Evolutionary conservation across 2,888 invertebrate genomes (phyloP).

Genomic region (Agrochola lychnidis): DNA sequence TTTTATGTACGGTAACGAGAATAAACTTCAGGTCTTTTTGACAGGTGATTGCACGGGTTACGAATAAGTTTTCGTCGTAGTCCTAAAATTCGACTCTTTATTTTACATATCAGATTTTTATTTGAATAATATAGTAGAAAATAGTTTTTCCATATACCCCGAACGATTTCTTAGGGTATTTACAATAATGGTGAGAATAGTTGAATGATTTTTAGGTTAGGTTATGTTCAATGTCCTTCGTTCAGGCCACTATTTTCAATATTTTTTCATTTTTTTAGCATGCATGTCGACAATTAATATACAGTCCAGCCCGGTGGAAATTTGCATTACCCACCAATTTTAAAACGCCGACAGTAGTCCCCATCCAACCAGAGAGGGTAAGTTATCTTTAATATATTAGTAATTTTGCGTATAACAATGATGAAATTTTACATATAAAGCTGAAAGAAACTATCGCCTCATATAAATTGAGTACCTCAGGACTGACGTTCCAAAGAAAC

Average conservation of each 20-base stretch:
- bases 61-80: slow-evolving; percentile 78
- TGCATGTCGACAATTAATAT: slow-evolving; percentile 86
- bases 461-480: background rate
- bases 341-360: slow-evolving; percentile 78
- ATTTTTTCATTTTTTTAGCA: slow-evolving; percentile 77
- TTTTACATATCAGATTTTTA: slow-evolving; percentile 68
- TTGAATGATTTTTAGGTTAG: slow-evolving; percentile 71
- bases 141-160: slow-evolving; percentile 53
- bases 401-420: slow-evolving; percentile 8
- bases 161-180: slow-evolving; percentile 64
- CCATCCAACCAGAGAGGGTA: slow-evolving; percentile 84
- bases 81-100: slow-evolving; percentile 75
- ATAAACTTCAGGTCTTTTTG: slow-evolving; percentile 70
- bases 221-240: slow-evolving; percentile 80
- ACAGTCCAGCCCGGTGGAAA: slow-evolving; percentile 87
- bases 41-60: slow-evolving; percentile 78
- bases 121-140: slow-evolving; percentile 63
- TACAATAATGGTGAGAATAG: slow-evolving; percentile 75
- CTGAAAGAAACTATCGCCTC: background rate
- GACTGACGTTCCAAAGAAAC: background rate
- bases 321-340: slow-evolving; percentile 81
- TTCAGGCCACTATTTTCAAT: slow-evolving; percentile 57
- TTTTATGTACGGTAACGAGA: slow-evolving; percentile 34
- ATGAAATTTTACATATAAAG: slow-evolving; percentile 18
- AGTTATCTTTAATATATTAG: slow-evolving; percentile 33